Conservation (phyloP, 2,797 vertebrate species). For the Bradypodion ventrale region DNA sequence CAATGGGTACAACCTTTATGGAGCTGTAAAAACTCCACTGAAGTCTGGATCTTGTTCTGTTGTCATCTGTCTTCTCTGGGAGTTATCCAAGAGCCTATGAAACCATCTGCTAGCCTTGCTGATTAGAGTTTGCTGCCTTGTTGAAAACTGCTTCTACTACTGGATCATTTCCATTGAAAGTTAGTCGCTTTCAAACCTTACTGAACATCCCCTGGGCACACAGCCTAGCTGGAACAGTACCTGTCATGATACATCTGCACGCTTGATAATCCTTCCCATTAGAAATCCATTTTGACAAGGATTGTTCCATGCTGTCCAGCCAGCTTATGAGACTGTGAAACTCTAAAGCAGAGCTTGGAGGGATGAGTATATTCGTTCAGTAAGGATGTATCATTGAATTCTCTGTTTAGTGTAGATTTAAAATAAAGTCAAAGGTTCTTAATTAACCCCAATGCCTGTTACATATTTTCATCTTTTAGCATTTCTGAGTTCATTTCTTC, state of each 20-base stretch:
- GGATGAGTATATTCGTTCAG: background rate
- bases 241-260: background rate
- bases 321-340: background rate
- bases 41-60: background rate
- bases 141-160: background rate
- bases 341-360: background rate
- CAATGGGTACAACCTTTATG: background rate
- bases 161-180: background rate
- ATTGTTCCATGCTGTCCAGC: background rate
- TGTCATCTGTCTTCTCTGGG: background rate
- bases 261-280: background rate
- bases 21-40: background rate
- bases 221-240: background rate
- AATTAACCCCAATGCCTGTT: background rate
- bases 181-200: background rate
- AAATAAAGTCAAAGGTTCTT: background rate
- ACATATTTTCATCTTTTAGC: background rate
- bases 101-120: background rate
- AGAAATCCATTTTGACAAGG: background rate
- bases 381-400: background rate
- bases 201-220: background rate
- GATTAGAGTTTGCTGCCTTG: background rate
- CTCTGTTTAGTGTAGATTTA: background rate
- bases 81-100: background rate
- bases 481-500: background rate